Evolutionary conservation across 2,888 invertebrate species (phyloP).

Genomic region (Drosophila multiciliata): DNA sequence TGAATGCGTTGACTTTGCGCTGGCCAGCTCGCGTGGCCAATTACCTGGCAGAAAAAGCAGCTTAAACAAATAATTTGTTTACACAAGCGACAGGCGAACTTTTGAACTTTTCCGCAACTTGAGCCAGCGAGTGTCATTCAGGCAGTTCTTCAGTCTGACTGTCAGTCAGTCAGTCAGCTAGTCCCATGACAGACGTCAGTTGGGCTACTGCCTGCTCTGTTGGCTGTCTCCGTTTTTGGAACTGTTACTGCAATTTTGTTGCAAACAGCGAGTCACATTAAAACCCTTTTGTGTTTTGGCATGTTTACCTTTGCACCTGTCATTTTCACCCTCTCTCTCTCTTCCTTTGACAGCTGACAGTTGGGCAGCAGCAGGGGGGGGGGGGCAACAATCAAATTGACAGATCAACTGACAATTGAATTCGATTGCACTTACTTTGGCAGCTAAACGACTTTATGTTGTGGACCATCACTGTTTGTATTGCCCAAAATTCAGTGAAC

Average conservation of each 20-base stretch:
- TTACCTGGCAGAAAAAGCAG: constrained; percentile 65
- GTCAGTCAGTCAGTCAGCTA: constrained; percentile 14
- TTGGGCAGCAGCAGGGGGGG: constrained; percentile 60
- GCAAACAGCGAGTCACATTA: constrained; percentile 76
- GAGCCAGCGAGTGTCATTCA: constrained; percentile 28
- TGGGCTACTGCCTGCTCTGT: constrained; percentile 46
- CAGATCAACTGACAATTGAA: constrained; percentile 80
- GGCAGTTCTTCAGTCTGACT: constrained; percentile 31
- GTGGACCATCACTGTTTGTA: constrained; percentile 23
- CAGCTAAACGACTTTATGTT: constrained; percentile 28
- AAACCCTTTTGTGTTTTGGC: constrained; percentile 72
- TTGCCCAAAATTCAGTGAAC: constrained; percentile 33
- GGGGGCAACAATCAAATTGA: constrained; percentile 77
- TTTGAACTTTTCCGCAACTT: constrained; percentile 73
- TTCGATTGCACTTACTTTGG: constrained; percentile 57
- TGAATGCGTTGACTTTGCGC: constrained; percentile 33
- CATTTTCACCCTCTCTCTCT: constrained; percentile 7
- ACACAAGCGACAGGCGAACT: constrained; percentile 78
- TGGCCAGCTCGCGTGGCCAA: constrained; percentile 68
- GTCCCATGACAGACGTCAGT: constrained; percentile 29
- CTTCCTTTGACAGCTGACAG: constrained; percentile 62
- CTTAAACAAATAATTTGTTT: constrained; percentile 79
- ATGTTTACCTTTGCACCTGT: constrained; percentile 57
- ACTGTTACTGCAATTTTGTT: constrained; percentile 66
- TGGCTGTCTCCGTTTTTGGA: constrained; percentile 33